Conservation (phyloP, 2,797 vertebrate species). For the Cetoscarus ocellatus region DNA sequence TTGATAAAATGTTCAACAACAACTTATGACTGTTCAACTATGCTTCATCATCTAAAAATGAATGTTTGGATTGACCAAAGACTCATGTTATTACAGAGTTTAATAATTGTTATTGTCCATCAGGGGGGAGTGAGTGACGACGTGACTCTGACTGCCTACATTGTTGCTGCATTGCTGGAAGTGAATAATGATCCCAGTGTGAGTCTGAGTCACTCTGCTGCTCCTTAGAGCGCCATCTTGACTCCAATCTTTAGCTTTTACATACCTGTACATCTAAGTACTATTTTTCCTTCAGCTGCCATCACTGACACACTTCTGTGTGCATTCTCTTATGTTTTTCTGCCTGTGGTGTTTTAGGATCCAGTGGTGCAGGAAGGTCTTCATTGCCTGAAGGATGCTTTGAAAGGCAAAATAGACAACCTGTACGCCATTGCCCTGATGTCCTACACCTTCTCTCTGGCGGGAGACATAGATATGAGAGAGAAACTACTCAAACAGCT, state of each 20-base stretch:
- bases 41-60: no score
- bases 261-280: no score
- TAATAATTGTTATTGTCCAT: not conserved
- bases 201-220: slow-evolving; percentile 46
- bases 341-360: slow-evolving; percentile 58
- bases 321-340: not conserved
- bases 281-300: fast-evolving
- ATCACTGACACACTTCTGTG: not conserved
- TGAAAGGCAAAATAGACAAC: slow-evolving; percentile 53
- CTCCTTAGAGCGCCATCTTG: not conserved
- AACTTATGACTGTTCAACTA: no score
- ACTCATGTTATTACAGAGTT: not conserved
- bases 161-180: slow-evolving; percentile 82
- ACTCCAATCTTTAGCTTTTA: no score
- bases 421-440: slow-evolving; percentile 82
- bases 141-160: slow-evolving; percentile 84
- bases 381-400: slow-evolving; percentile 69
- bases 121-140: slow-evolving; percentile 86
- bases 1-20: no score
- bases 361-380: slow-evolving; percentile 68
- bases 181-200: slow-evolving; percentile 60
- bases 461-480: slow-evolving; percentile 69
- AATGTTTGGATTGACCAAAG: not conserved
- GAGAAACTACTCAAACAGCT: slow-evolving; percentile 70
- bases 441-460: slow-evolving; percentile 85